Conservation (phyloP, 2,797 vertebrate genomes). For the Anableps anableps region DNA sequence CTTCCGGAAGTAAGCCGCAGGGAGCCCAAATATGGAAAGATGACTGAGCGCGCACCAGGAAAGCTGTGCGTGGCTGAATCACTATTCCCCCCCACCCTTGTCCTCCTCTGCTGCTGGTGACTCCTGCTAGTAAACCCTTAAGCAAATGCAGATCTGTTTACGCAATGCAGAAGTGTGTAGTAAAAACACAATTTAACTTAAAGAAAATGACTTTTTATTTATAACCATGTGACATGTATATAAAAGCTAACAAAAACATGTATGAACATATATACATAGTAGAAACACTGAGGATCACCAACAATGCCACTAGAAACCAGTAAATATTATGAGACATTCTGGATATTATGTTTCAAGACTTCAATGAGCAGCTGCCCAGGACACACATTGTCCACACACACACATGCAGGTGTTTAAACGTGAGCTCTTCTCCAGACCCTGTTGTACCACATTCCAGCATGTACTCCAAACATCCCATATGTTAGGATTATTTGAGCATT, state of each 20-base stretch:
- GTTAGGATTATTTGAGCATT: neutral
- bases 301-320: neutral
- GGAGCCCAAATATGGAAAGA: conserved; percentile 72
- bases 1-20: conserved; percentile 68
- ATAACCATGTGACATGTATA: neutral
- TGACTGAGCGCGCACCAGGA: conserved; percentile 26
- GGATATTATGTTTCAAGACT: neutral
- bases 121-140: neutral
- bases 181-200: neutral
- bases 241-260: neutral
- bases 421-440: neutral
- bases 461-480: neutral
- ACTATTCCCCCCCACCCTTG: neutral
- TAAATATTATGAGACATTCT: neutral
- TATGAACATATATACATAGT: neutral
- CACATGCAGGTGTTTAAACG: neutral
- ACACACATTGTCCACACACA: neutral
- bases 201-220: conserved; percentile 1
- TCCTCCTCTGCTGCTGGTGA: neutral
- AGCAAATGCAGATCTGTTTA: neutral
- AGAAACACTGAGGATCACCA: neutral
- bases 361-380: neutral
- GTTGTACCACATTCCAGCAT: neutral
- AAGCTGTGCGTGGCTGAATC: conserved; percentile 40
- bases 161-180: neutral